These are phyloP conservation scores for Oeneis ivallda DNA, from an alignment of 2,888 invertebrate genomes.

Conservation along the genomic window DNA sequence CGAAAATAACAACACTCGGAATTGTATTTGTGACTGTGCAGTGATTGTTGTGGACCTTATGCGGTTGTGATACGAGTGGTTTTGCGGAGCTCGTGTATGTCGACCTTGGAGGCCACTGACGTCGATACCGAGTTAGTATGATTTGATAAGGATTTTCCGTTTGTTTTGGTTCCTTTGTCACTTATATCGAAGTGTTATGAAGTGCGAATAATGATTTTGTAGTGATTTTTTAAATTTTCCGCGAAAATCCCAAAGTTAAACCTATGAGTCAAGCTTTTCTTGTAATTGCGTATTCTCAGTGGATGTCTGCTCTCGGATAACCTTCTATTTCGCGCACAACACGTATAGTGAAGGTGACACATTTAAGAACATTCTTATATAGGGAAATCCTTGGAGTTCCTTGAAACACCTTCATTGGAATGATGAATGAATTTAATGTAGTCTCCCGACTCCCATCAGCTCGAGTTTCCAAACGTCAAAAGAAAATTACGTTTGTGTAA, in stretches of 20 bases:
- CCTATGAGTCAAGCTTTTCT: neutral
- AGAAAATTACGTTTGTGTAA: too few relatives aligned
- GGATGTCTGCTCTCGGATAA: neutral
- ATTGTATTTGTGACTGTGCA: slow-evolving; percentile 35
- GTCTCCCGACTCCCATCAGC: too few relatives aligned
- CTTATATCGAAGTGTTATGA: neutral
- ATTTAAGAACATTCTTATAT: neutral
- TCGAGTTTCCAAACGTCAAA: too few relatives aligned
- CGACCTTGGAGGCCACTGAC: slow-evolving; percentile 26
- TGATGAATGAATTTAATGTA: neutral
- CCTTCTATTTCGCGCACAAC: neutral
- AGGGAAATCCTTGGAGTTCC: neutral
- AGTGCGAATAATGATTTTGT: neutral
- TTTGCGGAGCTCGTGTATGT: slow-evolving; percentile 26
- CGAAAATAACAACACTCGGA: neutral
- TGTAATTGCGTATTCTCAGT: neutral
- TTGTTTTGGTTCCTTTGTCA: neutral
- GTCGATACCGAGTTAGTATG: slow-evolving; percentile 29
- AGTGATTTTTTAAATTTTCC: neutral
- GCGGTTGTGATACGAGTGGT: slow-evolving; percentile 7
- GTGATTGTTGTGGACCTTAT: slow-evolving; percentile 19
- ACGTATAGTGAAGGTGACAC: neutral
- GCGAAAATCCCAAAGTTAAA: neutral
- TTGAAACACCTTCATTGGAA: neutral
- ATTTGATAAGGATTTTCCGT: slow-evolving; percentile 25